phyloP scores from a whole-genome alignment of 53 echinoderm and acorn worm species.

The Apostichopus leukothele region DNA sequence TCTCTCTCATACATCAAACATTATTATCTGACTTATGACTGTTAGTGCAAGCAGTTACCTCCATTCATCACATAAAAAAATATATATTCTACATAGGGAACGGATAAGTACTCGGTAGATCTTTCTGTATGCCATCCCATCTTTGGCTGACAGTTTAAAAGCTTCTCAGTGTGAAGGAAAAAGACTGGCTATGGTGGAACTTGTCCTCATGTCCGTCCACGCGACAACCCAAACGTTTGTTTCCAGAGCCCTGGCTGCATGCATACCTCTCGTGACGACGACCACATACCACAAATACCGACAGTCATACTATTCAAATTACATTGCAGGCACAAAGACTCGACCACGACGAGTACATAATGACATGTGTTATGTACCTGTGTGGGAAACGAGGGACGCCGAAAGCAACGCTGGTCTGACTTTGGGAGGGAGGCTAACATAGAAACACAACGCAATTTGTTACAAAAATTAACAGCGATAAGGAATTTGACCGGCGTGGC shows the following conservation, averaged over 20 bases:
- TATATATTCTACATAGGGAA: background rate
- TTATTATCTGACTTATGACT: slow-evolving; percentile 1
- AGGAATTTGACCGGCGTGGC: slow-evolving; percentile 29
- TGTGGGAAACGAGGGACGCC: background rate
- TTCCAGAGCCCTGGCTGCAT: background rate
- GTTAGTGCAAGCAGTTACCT: background rate
- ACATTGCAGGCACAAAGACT: background rate
- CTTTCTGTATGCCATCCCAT: slow-evolving; percentile 22
- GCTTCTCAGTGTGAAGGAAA: slow-evolving; percentile 12
- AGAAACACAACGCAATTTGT: background rate
- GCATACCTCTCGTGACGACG: slow-evolving; percentile 40
- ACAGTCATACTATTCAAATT: slow-evolving; percentile 1
- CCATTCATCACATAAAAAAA: background rate
- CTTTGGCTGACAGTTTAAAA: slow-evolving; percentile 43
- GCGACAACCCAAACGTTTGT: background rate
- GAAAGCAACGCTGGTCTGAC: background rate
- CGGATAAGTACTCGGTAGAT: background rate
- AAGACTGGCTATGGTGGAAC: background rate
- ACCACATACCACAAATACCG: slow-evolving; percentile 37
- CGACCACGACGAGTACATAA: background rate
- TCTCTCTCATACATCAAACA: background rate
- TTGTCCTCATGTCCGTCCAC: background rate
- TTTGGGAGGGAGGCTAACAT: background rate
- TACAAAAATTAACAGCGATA: slow-evolving; percentile 6
- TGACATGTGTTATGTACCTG: background rate